Conservation (phyloP, 1,140 invertebrate genomes). For the Drosophila persimilis region DNA sequence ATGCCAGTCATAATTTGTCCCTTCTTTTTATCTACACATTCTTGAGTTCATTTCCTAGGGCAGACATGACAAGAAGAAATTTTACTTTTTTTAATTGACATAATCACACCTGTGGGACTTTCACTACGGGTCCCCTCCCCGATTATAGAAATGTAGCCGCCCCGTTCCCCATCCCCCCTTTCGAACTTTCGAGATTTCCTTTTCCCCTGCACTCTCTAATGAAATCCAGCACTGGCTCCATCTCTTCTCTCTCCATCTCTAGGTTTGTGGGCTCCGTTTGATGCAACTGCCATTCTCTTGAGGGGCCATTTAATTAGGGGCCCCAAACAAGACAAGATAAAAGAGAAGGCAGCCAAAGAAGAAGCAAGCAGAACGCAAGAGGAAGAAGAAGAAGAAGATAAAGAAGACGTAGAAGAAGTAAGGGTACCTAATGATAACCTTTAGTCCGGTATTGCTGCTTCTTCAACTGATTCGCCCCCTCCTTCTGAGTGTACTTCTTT, state of each 20-base stretch:
- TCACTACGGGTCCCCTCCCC: constrained; percentile 40
- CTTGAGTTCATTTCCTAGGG: background rate
- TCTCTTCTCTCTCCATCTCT: constrained; percentile 5
- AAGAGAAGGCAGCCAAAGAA: constrained; percentile 5
- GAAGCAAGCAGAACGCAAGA: no score
- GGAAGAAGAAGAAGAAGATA: background rate
- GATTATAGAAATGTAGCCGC: no score
- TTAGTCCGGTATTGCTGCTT: constrained; percentile 38
- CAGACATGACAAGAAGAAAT: constrained; percentile 2
- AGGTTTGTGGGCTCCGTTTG: constrained; percentile 28
- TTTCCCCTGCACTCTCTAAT: constrained; percentile 42
- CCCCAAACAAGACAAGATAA: constrained; percentile 24
- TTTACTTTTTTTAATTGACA: constrained; percentile 44
- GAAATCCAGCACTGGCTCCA: constrained; percentile 9
- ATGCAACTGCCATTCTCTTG: constrained; percentile 57
- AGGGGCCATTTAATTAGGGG: constrained; percentile 60
- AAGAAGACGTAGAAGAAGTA: constrained; percentile 51
- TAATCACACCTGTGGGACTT: constrained; percentile 64
- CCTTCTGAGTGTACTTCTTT: no score
- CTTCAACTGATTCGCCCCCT: background rate
- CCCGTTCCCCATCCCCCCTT: background rate
- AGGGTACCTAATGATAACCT: constrained; percentile 79
- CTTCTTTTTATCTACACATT: no score
- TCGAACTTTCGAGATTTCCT: background rate
- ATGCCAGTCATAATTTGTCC: no score